Conservation (phyloP, 2,797 vertebrate genomes). For the Gallinago stenura region DNA sequence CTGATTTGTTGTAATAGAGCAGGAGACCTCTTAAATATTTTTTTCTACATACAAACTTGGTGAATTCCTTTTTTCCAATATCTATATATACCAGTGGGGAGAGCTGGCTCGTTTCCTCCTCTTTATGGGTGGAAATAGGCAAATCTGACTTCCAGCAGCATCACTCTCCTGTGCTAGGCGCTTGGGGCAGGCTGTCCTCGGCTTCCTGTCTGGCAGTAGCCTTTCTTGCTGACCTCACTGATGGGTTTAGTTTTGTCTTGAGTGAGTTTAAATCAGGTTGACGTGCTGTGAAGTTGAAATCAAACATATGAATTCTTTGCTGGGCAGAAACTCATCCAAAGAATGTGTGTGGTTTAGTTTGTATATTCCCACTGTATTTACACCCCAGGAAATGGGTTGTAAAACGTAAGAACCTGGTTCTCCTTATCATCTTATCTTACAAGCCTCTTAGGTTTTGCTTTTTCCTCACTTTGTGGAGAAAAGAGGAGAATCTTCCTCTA, state of each 20-base stretch:
- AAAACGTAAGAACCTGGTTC: background rate
- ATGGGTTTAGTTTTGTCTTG: background rate
- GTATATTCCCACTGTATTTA: conserved; percentile 4
- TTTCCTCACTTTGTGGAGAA: background rate
- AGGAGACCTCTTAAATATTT: background rate
- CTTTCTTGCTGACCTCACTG: background rate
- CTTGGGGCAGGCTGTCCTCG: background rate
- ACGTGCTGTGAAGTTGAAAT: background rate
- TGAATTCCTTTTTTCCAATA: background rate
- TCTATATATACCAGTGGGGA: background rate
- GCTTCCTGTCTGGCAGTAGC: background rate
- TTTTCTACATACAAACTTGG: background rate
- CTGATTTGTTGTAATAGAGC: background rate
- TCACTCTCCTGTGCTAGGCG: background rate
- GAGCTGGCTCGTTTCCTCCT: background rate
- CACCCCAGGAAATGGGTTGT: background rate
- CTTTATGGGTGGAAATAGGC: background rate
- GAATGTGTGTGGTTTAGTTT: background rate
- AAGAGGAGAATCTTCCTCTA: background rate
- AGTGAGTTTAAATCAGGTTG: background rate
- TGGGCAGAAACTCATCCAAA: background rate
- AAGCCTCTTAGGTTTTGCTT: background rate
- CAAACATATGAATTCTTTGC: background rate
- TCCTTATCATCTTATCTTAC: background rate
- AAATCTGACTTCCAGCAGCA: background rate